These are phyloP conservation scores for Agriotes lineatus DNA, from an alignment of 2,888 invertebrate genomes.

Conservation along the genomic window DNA sequence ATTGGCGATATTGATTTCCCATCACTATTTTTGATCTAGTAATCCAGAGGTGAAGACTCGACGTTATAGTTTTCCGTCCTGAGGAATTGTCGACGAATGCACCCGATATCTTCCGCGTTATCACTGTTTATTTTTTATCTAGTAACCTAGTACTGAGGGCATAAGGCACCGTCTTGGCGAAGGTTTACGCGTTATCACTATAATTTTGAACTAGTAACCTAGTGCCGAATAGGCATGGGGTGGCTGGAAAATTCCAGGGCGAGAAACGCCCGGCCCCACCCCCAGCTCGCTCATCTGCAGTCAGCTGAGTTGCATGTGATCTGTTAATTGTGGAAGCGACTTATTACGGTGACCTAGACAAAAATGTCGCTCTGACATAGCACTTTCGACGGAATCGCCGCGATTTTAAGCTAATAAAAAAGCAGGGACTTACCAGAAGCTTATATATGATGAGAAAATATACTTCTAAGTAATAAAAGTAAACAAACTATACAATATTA, in stretches of 20 bases:
- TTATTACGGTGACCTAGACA: constrained; percentile 28
- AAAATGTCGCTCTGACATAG: constrained; percentile 3
- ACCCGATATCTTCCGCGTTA: too few species aligned
- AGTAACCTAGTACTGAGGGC: too few species aligned
- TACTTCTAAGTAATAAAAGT: constrained; percentile 61
- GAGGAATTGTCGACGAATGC: neutral
- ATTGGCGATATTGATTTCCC: too few species aligned
- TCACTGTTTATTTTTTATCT: too few species aligned
- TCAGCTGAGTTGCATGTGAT: constrained; percentile 43
- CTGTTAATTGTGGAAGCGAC: constrained; percentile 21
- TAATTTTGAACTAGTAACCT: too few species aligned
- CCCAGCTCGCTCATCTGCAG: constrained; percentile 39
- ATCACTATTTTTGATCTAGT: too few species aligned
- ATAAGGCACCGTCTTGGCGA: too few species aligned
- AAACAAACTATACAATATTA: constrained; percentile 65
- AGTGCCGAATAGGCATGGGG: too few species aligned
- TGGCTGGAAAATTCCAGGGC: neutral
- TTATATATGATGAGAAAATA: constrained; percentile 62
- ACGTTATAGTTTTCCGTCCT: neutral
- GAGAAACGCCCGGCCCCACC: constrained; percentile 32
- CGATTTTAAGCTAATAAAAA: constrained; percentile 16
- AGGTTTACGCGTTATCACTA: too few species aligned
- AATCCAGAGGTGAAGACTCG: too few species aligned
- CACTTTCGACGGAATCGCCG: neutral
- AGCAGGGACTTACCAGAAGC: constrained; percentile 61